Conservation (phyloP, 2,888 invertebrate genomes). For the Choristoneura rosaceana region DNA sequence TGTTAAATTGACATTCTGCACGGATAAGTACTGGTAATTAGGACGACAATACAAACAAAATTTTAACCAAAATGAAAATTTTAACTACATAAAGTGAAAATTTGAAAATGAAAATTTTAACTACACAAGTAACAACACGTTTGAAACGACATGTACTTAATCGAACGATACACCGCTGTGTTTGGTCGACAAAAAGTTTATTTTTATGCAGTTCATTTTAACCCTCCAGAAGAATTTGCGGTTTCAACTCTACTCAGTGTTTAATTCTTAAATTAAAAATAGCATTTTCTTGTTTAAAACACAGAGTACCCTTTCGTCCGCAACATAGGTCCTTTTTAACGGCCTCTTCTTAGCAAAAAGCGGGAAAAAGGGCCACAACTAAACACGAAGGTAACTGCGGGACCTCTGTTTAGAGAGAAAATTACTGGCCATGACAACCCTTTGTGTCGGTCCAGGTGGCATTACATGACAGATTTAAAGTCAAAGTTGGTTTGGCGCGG, state of each 20-base stretch:
- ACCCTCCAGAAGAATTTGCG: constrained; percentile 17
- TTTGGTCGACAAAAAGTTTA: not conserved
- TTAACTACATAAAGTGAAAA: too few relatives aligned
- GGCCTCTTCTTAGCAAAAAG: constrained; percentile 20
- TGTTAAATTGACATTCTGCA: too few relatives aligned
- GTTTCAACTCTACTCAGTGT: not conserved
- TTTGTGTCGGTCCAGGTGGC: not conserved
- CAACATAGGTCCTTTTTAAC: not conserved
- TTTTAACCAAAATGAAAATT: too few relatives aligned
- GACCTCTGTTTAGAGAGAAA: constrained; percentile 24
- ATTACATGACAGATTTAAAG: not conserved
- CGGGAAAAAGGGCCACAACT: constrained; percentile 29
- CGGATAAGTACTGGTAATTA: too few relatives aligned
- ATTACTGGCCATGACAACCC: constrained; percentile 11
- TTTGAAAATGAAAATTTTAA: too few relatives aligned
- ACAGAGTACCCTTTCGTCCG: not conserved
- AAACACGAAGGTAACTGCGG: constrained; percentile 23
- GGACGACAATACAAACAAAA: too few relatives aligned
- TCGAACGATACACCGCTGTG: too few relatives aligned
- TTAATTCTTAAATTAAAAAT: not conserved
- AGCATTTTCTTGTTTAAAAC: not conserved
- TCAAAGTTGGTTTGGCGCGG: not conserved
- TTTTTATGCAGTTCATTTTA: not conserved
- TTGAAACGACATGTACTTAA: too few relatives aligned
- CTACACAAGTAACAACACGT: too few relatives aligned